Conservation (phyloP, 1,140 invertebrate species). For the Armadillidium nasatum region DNA sequence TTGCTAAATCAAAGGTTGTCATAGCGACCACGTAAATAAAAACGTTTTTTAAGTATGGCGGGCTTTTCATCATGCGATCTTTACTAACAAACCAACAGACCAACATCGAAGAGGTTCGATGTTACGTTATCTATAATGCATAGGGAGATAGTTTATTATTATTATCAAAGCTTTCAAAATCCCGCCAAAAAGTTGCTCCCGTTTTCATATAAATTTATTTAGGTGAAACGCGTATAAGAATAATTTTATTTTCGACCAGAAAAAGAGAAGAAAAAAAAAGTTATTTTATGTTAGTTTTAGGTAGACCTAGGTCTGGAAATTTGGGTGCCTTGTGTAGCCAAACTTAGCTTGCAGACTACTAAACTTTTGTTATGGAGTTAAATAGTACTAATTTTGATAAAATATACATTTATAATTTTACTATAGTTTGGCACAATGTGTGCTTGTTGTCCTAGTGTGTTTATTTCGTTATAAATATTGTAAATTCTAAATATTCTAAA, state of each 20-base stretch:
- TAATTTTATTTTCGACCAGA: no score
- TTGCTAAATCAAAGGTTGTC: slow-evolving; percentile 2
- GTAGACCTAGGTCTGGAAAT: no score
- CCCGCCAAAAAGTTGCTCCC: no score
- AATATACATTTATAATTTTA: neutral
- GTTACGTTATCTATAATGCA: neutral
- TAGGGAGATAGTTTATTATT: no score
- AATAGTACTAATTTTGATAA: neutral
- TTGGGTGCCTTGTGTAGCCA: neutral
- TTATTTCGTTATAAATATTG: no score
- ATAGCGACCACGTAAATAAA: neutral
- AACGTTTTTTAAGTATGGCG: neutral
- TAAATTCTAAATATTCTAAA: neutral
- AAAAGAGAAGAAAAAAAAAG: no score
- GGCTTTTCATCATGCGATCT: neutral
- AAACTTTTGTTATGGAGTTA: neutral
- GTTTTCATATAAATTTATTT: no score
- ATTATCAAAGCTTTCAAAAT: no score
- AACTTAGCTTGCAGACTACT: neutral
- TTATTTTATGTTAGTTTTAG: no score
- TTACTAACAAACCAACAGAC: neutral
- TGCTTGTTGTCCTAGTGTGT: no score
- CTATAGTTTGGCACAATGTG: neutral
- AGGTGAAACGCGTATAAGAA: no score
- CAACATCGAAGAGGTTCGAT: neutral